These are phyloP conservation scores for Coelopa pilipes DNA, from an alignment of 2,888 invertebrate species.

Conservation along the genomic window DNA sequence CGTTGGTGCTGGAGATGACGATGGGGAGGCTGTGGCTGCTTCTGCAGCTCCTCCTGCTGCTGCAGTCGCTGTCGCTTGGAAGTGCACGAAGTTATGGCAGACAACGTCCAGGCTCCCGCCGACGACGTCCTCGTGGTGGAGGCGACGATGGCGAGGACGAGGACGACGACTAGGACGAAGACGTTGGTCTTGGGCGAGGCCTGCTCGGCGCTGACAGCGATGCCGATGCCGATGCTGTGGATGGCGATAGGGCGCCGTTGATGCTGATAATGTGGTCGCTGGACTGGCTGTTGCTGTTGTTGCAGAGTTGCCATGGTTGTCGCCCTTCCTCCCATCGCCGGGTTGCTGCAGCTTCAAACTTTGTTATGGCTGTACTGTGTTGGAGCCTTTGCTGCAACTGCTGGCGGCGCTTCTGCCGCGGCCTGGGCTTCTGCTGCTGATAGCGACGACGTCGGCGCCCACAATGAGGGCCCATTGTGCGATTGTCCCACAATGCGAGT, in stretches of 20 bases:
- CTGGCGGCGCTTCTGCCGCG: no score
- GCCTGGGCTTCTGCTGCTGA: not conserved
- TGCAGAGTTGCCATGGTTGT: not conserved
- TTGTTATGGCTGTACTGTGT: no score
- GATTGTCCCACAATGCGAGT: slow-evolving; percentile 15
- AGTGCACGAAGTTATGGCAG: not conserved
- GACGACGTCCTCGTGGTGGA: not conserved
- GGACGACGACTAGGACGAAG: not conserved
- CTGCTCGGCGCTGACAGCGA: not conserved
- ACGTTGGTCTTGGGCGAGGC: no score
- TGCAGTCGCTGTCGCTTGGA: slow-evolving; percentile 2
- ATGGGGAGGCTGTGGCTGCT: not conserved
- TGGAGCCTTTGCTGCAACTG: no score
- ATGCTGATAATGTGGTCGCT: slow-evolving; percentile 12
- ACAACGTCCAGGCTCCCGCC: not conserved
- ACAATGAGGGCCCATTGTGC: slow-evolving; percentile 18
- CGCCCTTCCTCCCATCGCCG: no score
- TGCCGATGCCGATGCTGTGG: slow-evolving; percentile 23
- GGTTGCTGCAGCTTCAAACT: no score
- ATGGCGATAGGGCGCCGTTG: slow-evolving; percentile 11
- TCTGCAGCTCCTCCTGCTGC: not conserved
- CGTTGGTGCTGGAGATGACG: not conserved
- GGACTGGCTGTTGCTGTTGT: not conserved
- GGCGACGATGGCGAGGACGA: not conserved
- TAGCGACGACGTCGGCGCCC: not conserved